A percentile compares a stretch with the other conserved stretches of the same genome.
These are phyloP conservation scores for Rhagoletis pomonella DNA, from an alignment of 1,140 invertebrate species.

Conservation along the genomic window DNA sequence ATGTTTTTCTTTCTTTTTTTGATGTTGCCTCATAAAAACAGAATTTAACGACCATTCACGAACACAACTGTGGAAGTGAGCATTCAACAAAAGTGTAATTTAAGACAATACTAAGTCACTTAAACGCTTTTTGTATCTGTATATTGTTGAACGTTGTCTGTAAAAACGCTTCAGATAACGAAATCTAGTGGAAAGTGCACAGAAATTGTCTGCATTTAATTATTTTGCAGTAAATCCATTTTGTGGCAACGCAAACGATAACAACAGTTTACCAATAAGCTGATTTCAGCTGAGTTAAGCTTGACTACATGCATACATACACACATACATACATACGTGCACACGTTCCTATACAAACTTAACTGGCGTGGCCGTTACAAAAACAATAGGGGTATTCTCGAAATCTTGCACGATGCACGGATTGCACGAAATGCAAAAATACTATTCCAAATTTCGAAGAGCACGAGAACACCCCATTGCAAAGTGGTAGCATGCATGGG, in stretches of 20 bases:
- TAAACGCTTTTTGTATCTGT: too few species aligned
- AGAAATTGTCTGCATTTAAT: conserved; percentile 21
- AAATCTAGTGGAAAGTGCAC: neutral
- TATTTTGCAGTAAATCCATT: neutral
- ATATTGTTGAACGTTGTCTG: too few species aligned
- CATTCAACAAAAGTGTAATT: conserved; percentile 3
- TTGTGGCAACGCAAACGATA: neutral
- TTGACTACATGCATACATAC: neutral
- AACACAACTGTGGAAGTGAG: neutral
- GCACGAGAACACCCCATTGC: too few species aligned
- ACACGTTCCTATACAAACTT: too few species aligned
- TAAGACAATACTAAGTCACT: conserved; percentile 23
- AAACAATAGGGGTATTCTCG: too few species aligned
- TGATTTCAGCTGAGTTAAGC: neutral
- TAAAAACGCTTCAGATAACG: neutral
- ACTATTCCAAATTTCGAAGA: too few species aligned
- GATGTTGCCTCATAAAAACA: conserved; percentile 20
- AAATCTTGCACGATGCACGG: too few species aligned
- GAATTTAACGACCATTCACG: neutral
- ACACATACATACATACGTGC: too few species aligned
- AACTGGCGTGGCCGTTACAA: too few species aligned
- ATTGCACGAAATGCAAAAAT: too few species aligned
- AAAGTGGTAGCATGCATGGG: too few species aligned
- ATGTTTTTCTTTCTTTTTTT: conserved; percentile 5
- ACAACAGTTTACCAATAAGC: neutral